Evolutionary conservation across 2,797 vertebrate genomes (phyloP).

Genomic region (Chelonia mydas): DNA sequence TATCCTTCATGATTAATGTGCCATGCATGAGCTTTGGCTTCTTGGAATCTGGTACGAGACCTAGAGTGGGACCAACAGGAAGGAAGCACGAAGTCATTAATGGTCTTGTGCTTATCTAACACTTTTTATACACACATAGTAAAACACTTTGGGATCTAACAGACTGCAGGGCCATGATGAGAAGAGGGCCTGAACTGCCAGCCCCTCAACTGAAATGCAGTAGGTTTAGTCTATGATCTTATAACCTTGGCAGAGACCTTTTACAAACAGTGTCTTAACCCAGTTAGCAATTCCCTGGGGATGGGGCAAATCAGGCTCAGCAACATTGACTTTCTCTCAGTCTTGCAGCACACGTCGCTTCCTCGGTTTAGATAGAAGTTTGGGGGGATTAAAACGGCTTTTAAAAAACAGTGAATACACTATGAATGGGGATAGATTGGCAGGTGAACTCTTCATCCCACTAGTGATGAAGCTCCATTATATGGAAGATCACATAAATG

Average conservation of each 20-base stretch:
- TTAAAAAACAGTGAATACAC: neutral
- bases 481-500: rapidly evolving
- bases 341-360: neutral
- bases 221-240: rapidly evolving
- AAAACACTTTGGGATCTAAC: rapidly evolving
- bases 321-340: neutral
- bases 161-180: neutral
- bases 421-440: rapidly evolving
- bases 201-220: neutral
- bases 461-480: neutral
- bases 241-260: neutral
- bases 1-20: conserved; percentile 96
- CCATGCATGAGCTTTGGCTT: conserved; percentile 95
- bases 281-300: rapidly evolving
- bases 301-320: rapidly evolving
- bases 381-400: neutral
- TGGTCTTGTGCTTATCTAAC: rapidly evolving
- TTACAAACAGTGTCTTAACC: neutral
- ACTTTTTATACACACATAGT: rapidly evolving
- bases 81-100: rapidly evolving
- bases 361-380: neutral
- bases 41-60: conserved; percentile 89
- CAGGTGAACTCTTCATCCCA: rapidly evolving
- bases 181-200: neutral
- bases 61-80: conserved; percentile 66